phyloP scores from a whole-genome alignment of 2,888 invertebrate genomes.

The Alcis repandata region DNA sequence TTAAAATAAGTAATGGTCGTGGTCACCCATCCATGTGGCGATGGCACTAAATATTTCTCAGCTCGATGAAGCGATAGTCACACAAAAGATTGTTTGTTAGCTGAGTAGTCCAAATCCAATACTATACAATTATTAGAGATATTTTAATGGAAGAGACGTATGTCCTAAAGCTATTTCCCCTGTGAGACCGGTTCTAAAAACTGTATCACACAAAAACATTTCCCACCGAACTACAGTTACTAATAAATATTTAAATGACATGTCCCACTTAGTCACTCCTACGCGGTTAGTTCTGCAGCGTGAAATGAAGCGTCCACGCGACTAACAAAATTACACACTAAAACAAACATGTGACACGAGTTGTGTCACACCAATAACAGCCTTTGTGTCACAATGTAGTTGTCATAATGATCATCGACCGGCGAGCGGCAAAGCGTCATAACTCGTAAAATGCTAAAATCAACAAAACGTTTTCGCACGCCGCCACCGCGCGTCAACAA shows the following conservation, averaged over 20 bases:
- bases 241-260: constrained; percentile 13
- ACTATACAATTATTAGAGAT: too few relatives aligned
- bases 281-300: constrained; percentile 21
- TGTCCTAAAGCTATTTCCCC: not conserved
- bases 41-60: too few relatives aligned
- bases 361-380: constrained; percentile 30
- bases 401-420: constrained; percentile 53
- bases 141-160: not conserved
- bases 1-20: too few relatives aligned
- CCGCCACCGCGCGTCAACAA: constrained; percentile 68
- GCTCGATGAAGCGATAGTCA: too few relatives aligned
- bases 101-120: too few relatives aligned
- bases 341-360: constrained; percentile 50
- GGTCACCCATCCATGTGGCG: too few relatives aligned
- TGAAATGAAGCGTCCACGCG: constrained; percentile 27
- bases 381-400: constrained; percentile 64
- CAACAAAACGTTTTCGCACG: constrained; percentile 79
- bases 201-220: constrained; percentile 3
- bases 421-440: constrained; percentile 56
- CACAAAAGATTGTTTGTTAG: too few relatives aligned
- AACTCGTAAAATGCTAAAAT: constrained; percentile 66
- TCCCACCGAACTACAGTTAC: constrained; percentile 22
- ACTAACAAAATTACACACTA: constrained; percentile 44
- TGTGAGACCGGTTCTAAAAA: not conserved
- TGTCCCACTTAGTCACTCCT: constrained; percentile 9